These are phyloP conservation scores for Dryobates pubescens DNA, from an alignment of 2,797 vertebrate genomes.

Conservation along the genomic window DNA sequence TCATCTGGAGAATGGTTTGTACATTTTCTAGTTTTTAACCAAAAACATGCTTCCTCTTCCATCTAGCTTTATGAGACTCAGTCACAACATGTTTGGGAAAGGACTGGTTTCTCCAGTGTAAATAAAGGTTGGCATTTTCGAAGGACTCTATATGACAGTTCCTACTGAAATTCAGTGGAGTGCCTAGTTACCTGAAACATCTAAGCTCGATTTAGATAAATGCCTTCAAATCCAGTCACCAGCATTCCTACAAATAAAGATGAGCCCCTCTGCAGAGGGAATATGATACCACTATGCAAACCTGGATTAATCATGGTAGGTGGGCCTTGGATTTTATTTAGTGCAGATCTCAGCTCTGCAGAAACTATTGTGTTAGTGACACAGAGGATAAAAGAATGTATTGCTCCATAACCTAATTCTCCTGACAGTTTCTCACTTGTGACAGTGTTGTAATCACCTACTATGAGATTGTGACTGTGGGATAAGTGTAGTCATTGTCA, in stretches of 20 bases:
- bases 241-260: background rate
- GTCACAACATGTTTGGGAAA: background rate
- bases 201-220: background rate
- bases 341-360: background rate
- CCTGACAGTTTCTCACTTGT: background rate
- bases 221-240: fast-evolving
- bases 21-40: background rate
- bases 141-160: fast-evolving
- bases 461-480: background rate
- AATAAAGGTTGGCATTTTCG: background rate
- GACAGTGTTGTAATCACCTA: background rate
- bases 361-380: fast-evolving
- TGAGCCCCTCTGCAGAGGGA: background rate
- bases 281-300: background rate
- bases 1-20: background rate
- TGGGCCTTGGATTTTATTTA: background rate
- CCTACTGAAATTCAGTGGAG: background rate
- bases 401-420: background rate
- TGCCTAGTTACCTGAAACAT: background rate
- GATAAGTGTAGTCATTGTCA: background rate
- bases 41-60: background rate
- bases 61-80: background rate
- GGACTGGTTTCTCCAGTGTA: fast-evolving
- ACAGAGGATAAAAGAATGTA: too few species aligned
- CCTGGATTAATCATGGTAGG: background rate